Base-by-base conservation (phyloP, 2,888 invertebrate species). In the Chymomyza amoena region DNA sequence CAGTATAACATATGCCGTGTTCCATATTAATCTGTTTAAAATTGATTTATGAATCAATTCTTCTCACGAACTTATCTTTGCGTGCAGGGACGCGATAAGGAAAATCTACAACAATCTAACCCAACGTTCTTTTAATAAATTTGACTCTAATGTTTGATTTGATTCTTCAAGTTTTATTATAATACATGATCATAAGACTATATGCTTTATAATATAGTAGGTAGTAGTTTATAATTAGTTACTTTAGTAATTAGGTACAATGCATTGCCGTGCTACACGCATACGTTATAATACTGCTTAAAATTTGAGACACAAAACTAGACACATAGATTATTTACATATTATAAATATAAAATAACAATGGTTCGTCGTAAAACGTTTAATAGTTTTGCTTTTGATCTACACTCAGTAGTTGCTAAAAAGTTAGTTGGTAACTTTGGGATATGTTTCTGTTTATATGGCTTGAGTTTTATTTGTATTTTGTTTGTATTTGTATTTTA, bases 241-340 rank as follows among this genome's bases (percentile, higher is more conserved):
- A 68, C 73, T 75, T 79, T 67, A 54, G 51, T 78, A 73, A 64
- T 80, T 69, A 83, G 87, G 84, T 83, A 83, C 83, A 86, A 77
- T 81, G 75, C 70, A 70, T 76, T 67, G 39, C 39, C 39, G 39
- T 45, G 39, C 13, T 45, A 45, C 68, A 69, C 15, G 62, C 1
- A 5, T 65, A 54, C 20, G 66, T 64, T 66, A 52, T 78, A 77
- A 78, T 78, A 78, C 78, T 78, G 77, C 78, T 78, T 67, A 68
- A 66, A 68, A 65, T 78, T 81, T 78, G 80, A 76, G 73, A 78
- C 76, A 73, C 73, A 66, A n/a, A 69, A 70, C 71, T 67, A 76
- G 69, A 76, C 73, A 71, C 71, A 68, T 67, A 79, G 67, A 68
- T 32, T 60, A 51, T 61, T 66, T 72, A 67, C 65, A 64, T 54